Evolutionary conservation across 2,797 vertebrate species (phyloP), one percentile per base, ranked within the genome.

Genomic region (Eremophila alpestris): DNA sequence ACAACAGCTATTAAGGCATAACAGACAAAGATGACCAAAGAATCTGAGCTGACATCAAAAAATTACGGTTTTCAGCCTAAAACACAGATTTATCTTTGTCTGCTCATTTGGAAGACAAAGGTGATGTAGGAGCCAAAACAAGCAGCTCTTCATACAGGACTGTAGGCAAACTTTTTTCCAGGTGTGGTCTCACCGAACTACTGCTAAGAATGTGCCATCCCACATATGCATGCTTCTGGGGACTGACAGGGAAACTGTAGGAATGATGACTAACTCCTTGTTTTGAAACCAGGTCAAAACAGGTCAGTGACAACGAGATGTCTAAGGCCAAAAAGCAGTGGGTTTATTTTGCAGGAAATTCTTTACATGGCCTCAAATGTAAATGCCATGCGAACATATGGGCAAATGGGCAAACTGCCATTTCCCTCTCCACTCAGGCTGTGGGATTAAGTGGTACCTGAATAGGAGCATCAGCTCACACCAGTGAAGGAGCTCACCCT

Each of bases 271-370:
- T 65, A 69, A 29, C 21, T 40, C 21, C 27, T n/a, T 26, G 8
- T 67, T 89, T 70, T 59, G n/a, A 76, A 76, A 73, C 7, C 5
- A 29, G 11, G 32, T n/a, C 24, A 77, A 67, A 90, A 11, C 2
- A 12, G 13, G 38, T 58, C 43, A 63, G 43, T 13, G n/a, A 69
- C 46, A 86, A 46, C 1, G 4, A 90, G 23, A 48, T 21, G 15
- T 38, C 58, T 45, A 65, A 90, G 56, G 23, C 6, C 16, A n/a
- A 76, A 64, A 69, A 36, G 43, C 5, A 10, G 14, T 32, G 10
- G 4, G 4, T 0, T 9, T 13, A 38, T 16, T 38, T 45, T n/a
- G 0, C 27, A 46, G 43, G 18, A 51, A 73, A 67, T 78, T 69
- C 6, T 73, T 83, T 41, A 67, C 27, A 38, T 27, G 13, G 40